Conservation (phyloP, 2,797 vertebrate genomes). For the Clangula hyemalis region DNA sequence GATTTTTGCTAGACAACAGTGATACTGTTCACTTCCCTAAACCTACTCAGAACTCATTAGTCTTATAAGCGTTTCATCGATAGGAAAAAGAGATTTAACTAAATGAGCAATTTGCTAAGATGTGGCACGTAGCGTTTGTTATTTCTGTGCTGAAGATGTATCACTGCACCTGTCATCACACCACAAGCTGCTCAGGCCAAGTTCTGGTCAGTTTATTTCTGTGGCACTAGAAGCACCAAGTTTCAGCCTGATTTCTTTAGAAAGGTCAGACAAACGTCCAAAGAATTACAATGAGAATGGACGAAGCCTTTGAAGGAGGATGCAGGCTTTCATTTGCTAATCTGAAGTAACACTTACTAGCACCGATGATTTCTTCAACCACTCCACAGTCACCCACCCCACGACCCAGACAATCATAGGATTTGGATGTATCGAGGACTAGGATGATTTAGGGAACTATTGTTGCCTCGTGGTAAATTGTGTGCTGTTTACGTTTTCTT, state of each 20-base stretch:
- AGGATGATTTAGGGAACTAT: conserved; percentile 12
- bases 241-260: conserved; percentile 12
- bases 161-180: neutral
- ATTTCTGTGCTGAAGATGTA: neutral
- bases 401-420: neutral
- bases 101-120: neutral
- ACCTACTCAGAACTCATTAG: neutral
- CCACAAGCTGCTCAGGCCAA: neutral
- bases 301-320: conserved; percentile 34
- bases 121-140: neutral
- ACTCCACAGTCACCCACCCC: neutral
- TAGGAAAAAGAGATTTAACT: neutral
- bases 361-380: conserved; percentile 39
- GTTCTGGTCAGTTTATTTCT: conserved; percentile 19
- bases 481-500: neutral
- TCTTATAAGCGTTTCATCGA: neutral
- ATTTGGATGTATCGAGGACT: neutral
- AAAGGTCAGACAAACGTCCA: conserved; percentile 45
- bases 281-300: conserved; percentile 45
- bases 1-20: neutral
- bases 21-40: neutral
- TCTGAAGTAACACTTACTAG: conserved; percentile 58
- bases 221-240: neutral
- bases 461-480: neutral
- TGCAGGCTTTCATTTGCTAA: conserved; percentile 52